Base-by-base conservation (phyloP, 2,797 vertebrate species). In the Pipistrellus kuhlii region DNA sequence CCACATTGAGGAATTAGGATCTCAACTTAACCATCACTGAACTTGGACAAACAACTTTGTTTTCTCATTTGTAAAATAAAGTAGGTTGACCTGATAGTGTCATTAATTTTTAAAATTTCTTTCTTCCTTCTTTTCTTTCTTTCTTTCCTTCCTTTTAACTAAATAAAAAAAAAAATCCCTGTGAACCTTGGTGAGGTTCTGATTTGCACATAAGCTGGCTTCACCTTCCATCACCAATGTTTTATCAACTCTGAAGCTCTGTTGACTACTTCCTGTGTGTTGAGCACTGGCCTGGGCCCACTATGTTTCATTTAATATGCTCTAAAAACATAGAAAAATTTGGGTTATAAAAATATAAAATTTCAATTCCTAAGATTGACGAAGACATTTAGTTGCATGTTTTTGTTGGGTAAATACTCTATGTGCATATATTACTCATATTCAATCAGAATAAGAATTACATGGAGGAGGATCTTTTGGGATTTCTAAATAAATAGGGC, bases 41-140 rank as follows among this genome's bases (percentile, higher is more conserved):
- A 51, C 21, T 41, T 82, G 18, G 57, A 35, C 12, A 87, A 72
- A 81, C 10, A 59, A 59, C n/a, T 41, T 94, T 15, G n/a, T 83
- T 80, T 91, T 69, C 27, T 85, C 18, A 68, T 53, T 75, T 73
- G 25, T 41, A 64, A 90, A 83, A 73, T 77, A 13, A 85, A 77
- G 41, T 57, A 10, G 7, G 38, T 51, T 93, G 17, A 72, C 3
- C 3, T 83, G 25, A 51, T 78, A 68, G 4, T 77, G 10, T 69
- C 64, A 83, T 27, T 4, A 1, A 30, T 51, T 76, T 51, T 14
- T 30, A 6, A 30, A 62, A 62, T 30, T 62, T 30, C 5, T 14
- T 62, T 55, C 3, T 9, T 57, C 5, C 48, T 25, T 57, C 21
- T 23, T 55, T 55, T 55, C 18, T 23, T 21, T 30, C 8, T 55